These are phyloP conservation scores for Gambusia yucatana DNA, from an alignment of 2,797 vertebrate species.

Conservation along the genomic window DNA sequence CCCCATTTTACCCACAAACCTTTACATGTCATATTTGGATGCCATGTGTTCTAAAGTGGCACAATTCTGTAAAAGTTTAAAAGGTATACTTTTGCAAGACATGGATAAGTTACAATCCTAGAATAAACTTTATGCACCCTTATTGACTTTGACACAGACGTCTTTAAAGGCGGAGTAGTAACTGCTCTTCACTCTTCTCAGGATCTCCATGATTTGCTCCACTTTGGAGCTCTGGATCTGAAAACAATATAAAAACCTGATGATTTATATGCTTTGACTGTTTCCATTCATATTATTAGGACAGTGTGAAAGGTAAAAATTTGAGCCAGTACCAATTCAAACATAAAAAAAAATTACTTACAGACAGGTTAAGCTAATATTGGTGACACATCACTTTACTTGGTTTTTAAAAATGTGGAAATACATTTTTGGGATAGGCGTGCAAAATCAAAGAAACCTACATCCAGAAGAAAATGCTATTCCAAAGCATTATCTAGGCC, in stretches of 20 bases:
- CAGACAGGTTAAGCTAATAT: background rate
- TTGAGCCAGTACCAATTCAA: background rate
- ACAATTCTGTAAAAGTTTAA: background rate
- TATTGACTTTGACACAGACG: conserved; percentile 73
- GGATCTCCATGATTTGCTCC: conserved; percentile 72
- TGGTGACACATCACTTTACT: background rate
- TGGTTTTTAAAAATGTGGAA: background rate
- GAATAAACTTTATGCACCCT: conserved; percentile 55
- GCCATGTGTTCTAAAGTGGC: background rate
- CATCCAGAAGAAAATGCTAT: background rate
- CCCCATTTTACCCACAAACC: background rate
- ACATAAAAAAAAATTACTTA: background rate
- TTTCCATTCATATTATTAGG: background rate
- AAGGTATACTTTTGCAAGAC: background rate
- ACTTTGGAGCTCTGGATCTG: conserved; percentile 80
- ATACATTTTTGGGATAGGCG: background rate
- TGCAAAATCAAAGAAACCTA: background rate
- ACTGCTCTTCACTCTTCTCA: conserved; percentile 79
- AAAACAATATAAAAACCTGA: conserved; percentile 3
- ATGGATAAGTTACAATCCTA: background rate
- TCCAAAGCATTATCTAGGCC: background rate
- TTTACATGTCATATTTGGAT: background rate
- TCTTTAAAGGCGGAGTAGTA: conserved; percentile 78
- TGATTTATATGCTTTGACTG: background rate
- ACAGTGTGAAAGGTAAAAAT: background rate